Percentiles rank a stretch among this genome's conserved stretches.
phyloP scores from a whole-genome alignment of 2,797 vertebrate genomes.

The Sus cebifrons region DNA sequence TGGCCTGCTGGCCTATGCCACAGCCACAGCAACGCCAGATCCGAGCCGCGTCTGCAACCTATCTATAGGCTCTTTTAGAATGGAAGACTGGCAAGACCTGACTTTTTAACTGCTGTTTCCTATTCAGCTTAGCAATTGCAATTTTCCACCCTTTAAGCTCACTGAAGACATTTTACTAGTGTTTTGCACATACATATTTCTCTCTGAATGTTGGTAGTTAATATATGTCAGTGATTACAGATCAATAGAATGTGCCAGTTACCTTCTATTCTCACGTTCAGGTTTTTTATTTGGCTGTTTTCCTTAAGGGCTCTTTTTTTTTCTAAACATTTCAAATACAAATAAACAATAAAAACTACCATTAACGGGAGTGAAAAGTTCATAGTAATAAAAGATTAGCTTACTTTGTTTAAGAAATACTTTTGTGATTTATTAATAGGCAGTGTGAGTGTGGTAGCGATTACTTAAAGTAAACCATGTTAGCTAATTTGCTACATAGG shows the following conservation, averaged over 20 bases:
- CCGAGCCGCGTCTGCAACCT: too few relatives aligned
- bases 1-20: too few relatives aligned
- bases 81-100: neutral
- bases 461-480: neutral
- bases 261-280: slow-evolving; percentile 24
- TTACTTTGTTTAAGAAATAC: neutral
- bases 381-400: slow-evolving; percentile 9
- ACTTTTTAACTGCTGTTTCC: neutral
- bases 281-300: slow-evolving; percentile 11
- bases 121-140: neutral
- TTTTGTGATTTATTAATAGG: slow-evolving; percentile 35
- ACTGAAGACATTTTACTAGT: neutral
- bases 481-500: neutral
- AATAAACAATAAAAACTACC: slow-evolving; percentile 26
- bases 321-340: slow-evolving; percentile 24
- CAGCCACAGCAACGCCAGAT: too few relatives aligned
- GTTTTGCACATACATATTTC: neutral
- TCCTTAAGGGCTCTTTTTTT: slow-evolving; percentile 42
- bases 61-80: neutral
- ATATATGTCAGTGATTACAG: neutral
- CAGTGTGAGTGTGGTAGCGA: neutral
- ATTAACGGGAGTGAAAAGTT: slow-evolving; percentile 31
- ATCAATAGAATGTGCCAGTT: neutral
- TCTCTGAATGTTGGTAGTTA: slow-evolving; percentile 3
- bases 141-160: slow-evolving; percentile 4